Evolutionary conservation across 2,888 invertebrate species (phyloP).

Genomic region (Drosophila bunnanda): DNA sequence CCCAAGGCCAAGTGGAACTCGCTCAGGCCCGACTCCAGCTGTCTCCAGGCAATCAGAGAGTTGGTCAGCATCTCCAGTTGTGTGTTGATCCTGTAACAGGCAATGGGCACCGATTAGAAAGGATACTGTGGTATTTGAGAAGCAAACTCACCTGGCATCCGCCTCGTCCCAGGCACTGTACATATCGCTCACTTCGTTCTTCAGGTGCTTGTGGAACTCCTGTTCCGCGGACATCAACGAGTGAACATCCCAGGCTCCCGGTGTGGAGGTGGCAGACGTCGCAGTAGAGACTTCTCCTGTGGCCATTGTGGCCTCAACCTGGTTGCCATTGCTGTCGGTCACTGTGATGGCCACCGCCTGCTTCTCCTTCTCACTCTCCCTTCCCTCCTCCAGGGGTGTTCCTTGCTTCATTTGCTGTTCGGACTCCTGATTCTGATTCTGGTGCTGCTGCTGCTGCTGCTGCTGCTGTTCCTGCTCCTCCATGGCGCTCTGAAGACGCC

Average conservation of each 20-base stretch:
- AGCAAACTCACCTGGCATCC: conserved; percentile 86
- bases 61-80: conserved; percentile 90
- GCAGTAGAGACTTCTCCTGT: conserved; percentile 34
- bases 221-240: conserved; percentile 82
- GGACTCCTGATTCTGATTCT: conserved; percentile 56
- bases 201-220: conserved; percentile 86
- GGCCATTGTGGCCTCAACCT: conserved; percentile 55
- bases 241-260: conserved; percentile 71
- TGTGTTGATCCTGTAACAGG: conserved; percentile 88
- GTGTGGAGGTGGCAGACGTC: conserved; percentile 43
- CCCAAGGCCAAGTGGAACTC: conserved; percentile 91
- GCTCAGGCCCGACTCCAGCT: conserved; percentile 90
- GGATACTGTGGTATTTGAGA: not conserved
- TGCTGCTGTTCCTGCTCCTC: conserved; percentile 72
- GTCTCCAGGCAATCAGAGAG: conserved; percentile 90
- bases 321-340: conserved; percentile 78
- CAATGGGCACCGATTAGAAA: not conserved
- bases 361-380: conserved; percentile 37
- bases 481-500: conserved; percentile 81
- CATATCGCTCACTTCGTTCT: conserved; percentile 89
- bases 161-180: conserved; percentile 90
- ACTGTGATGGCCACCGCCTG: conserved; percentile 69
- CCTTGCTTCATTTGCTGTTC: conserved; percentile 47
- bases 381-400: conserved; percentile 5
- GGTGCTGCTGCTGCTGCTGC: conserved; percentile 49